These are phyloP conservation scores for Raphicerus campestris DNA, from an alignment of 2,113 vertebrate genomes.

Conservation along the genomic window DNA sequence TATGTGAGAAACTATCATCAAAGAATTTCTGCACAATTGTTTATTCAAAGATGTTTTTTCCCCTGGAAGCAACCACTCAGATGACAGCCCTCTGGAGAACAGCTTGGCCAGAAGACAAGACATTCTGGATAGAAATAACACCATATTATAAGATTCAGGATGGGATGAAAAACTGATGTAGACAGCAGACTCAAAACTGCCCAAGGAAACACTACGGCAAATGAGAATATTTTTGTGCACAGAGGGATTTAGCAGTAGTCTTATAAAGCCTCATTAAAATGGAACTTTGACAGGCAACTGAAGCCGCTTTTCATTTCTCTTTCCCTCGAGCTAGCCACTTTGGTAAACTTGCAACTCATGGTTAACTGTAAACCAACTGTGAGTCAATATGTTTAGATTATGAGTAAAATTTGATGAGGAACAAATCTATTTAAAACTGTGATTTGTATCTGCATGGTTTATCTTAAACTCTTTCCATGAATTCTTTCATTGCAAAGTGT, in stretches of 20 bases:
- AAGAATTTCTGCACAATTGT: conserved; percentile 5
- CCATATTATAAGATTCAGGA: background rate
- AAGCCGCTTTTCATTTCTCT: background rate
- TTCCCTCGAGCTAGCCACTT: background rate
- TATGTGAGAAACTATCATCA: background rate
- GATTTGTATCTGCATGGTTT: background rate
- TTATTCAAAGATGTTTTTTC: conserved; percentile 8
- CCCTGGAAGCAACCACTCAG: background rate
- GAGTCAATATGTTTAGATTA: background rate
- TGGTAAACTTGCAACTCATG: background rate
- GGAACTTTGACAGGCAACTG: background rate
- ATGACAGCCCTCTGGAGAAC: background rate
- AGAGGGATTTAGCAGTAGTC: background rate
- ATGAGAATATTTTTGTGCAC: background rate
- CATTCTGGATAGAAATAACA: background rate
- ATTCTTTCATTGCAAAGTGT: background rate
- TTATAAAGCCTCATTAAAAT: background rate
- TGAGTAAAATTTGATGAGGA: background rate
- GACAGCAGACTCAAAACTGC: background rate
- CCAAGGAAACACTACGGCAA: background rate
- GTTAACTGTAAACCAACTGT: background rate
- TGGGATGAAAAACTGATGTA: background rate
- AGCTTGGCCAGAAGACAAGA: background rate
- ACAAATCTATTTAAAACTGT: background rate
- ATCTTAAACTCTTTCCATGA: background rate